Conservation (phyloP, 2,797 vertebrate genomes). For the Crenuchus spilurus region DNA sequence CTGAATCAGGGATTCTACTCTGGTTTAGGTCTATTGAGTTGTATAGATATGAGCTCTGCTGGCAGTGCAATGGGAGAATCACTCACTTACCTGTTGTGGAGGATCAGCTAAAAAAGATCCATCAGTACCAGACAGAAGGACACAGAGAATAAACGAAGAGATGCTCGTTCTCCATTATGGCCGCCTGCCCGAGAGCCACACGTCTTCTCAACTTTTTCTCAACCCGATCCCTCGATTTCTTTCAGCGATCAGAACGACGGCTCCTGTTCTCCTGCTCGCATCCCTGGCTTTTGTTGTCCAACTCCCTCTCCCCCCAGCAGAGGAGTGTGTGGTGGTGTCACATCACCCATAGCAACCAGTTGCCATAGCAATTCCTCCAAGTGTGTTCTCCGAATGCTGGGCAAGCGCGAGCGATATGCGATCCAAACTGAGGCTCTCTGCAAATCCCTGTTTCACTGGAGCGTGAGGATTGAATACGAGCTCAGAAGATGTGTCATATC, state of each 20-base stretch:
- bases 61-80: constrained; percentile 41
- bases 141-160: constrained; percentile 41
- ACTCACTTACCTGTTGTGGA: constrained; percentile 65
- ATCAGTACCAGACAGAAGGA: constrained; percentile 45
- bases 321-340: constrained; percentile 71
- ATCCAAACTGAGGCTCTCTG: constrained; percentile 54
- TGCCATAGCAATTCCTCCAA: constrained; percentile 82
- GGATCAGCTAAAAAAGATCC: constrained; percentile 50
- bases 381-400: constrained; percentile 63
- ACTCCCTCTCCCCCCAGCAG: constrained; percentile 58
- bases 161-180: constrained; percentile 40
- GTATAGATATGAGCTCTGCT: constrained; percentile 8
- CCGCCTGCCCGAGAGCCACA: constrained; percentile 31
- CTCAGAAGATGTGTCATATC: constrained; percentile 53
- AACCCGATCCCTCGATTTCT: constrained; percentile 31
- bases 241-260: constrained; percentile 41
- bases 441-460: constrained; percentile 56
- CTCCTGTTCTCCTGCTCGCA: constrained; percentile 42
- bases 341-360: constrained; percentile 81
- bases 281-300: constrained; percentile 58
- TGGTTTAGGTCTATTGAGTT: constrained; percentile 20
- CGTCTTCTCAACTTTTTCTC: constrained; percentile 55
- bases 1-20: no score
- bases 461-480: constrained; percentile 54
- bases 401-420: constrained; percentile 56